A percentile compares a stretch with the other conserved stretches of the same genome.
phyloP scores from a whole-genome alignment of 2,797 vertebrate species.

The Paramormyrops hopkinsi region DNA sequence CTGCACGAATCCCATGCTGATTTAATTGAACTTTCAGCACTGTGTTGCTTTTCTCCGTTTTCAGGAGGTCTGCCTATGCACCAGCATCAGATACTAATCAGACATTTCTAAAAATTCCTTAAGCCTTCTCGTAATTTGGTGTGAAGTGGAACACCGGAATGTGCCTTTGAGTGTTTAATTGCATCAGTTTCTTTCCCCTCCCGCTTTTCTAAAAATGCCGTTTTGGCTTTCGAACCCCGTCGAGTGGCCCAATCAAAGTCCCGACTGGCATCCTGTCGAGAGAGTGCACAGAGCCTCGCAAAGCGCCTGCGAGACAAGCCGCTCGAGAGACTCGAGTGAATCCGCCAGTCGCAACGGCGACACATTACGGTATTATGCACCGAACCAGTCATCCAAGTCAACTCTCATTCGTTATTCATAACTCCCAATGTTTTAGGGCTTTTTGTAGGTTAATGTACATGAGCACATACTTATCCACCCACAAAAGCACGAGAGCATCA shows the following conservation, averaged over 20 bases:
- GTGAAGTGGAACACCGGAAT: neutral
- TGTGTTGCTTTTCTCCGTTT: neutral
- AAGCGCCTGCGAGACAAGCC: neutral
- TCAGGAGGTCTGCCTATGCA: neutral
- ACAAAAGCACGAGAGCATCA: neutral
- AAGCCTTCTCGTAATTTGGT: neutral
- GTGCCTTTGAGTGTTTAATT: neutral
- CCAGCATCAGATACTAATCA: constrained; percentile 9
- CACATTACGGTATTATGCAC: neutral
- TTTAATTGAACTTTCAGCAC: neutral
- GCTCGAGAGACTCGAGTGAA: neutral
- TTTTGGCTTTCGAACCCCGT: neutral
- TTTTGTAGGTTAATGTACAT: neutral
- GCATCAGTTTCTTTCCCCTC: neutral
- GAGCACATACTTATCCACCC: neutral
- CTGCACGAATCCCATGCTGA: neutral
- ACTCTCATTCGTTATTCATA: constrained; percentile 6
- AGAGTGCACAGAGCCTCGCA: neutral
- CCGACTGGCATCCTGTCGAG: neutral
- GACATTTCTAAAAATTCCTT: constrained; percentile 1
- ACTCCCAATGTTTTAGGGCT: neutral
- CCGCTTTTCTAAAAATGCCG: neutral
- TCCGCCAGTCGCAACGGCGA: neutral
- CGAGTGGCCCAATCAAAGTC: neutral
- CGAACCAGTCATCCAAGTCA: neutral